Evolutionary conservation across 2,113 vertebrate genomes (phyloP).

Genomic region (Rhea pennata): DNA sequence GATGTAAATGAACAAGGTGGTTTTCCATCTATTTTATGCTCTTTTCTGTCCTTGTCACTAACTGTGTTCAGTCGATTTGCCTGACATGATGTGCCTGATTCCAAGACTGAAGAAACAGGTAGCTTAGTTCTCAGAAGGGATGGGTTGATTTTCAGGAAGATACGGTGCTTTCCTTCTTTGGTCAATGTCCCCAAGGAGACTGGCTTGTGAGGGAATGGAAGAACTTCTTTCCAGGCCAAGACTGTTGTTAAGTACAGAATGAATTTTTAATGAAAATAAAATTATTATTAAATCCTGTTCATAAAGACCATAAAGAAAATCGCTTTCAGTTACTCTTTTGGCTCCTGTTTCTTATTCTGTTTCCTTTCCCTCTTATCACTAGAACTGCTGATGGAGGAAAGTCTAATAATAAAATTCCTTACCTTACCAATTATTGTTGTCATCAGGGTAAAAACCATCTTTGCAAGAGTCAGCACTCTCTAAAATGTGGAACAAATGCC

Average conservation of each 20-base stretch:
- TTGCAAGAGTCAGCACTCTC: neutral
- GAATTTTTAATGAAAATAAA: neutral
- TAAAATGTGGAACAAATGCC: neutral
- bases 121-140: neutral
- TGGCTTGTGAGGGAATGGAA: neutral
- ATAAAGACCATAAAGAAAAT: neutral
- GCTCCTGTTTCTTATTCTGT: neutral
- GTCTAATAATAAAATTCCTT: conserved; percentile 42
- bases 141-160: neutral
- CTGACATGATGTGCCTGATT: neutral
- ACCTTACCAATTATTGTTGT: neutral
- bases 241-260: neutral
- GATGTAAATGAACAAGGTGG: neutral
- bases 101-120: neutral
- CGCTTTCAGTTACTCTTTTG: neutral
- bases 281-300: neutral
- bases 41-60: neutral
- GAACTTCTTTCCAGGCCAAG: neutral
- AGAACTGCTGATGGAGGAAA: conserved; percentile 4
- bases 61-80: neutral
- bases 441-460: neutral
- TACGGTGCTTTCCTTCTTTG: neutral
- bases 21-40: neutral
- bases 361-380: neutral
- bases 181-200: neutral